Conservation (phyloP, 2,888 invertebrate species). For the Cheilosia scutellata region DNA sequence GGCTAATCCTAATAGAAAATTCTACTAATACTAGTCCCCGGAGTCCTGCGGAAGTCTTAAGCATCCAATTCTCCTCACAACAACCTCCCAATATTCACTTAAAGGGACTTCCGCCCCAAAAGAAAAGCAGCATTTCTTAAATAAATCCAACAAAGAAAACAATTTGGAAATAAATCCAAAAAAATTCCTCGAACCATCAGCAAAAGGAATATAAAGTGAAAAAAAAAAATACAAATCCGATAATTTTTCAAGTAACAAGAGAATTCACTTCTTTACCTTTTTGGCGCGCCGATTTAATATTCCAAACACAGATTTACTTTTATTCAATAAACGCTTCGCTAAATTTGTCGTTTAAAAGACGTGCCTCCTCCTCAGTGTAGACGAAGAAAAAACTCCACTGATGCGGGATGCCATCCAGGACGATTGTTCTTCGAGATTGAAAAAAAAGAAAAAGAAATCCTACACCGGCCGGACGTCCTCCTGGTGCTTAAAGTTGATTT, state of each 20-base stretch:
- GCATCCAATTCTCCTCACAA: conserved; percentile 22
- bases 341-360: conserved; percentile 74
- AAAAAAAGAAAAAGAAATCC: conserved; percentile 3
- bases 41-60: conserved; percentile 16
- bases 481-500: conserved; percentile 46
- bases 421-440: conserved; percentile 38
- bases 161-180: conserved; percentile 13
- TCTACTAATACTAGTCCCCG: background rate
- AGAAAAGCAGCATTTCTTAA: background rate
- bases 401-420: background rate
- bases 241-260: conserved; percentile 75
- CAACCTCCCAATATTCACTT: conserved; percentile 35
- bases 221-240: conserved; percentile 60
- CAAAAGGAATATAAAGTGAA: conserved; percentile 20
- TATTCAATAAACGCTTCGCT: conserved; percentile 77
- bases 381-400: background rate
- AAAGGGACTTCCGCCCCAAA: conserved; percentile 1
- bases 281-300: conserved; percentile 69
- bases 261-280: conserved; percentile 70
- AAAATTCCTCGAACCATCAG: background rate
- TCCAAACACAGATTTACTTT: conserved; percentile 77
- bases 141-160: conserved; percentile 25
- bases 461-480: conserved; percentile 68
- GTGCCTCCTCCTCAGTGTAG: conserved; percentile 47
- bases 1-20: background rate